phyloP scores from a whole-genome alignment of 2,797 vertebrate species.

The Esox masquinongy region DNA sequence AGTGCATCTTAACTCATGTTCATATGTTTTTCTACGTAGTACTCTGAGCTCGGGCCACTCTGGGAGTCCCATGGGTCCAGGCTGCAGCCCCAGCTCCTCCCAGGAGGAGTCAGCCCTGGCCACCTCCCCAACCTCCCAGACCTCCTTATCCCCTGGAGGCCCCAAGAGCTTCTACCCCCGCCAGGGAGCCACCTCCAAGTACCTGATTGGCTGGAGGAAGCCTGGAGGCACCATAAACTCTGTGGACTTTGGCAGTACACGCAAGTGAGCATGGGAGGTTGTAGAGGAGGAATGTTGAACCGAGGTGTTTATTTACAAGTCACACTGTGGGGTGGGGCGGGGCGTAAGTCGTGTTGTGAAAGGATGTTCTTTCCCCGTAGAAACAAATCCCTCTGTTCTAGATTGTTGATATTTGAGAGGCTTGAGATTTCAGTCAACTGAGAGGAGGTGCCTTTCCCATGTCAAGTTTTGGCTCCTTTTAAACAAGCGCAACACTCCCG shows the following conservation, averaged over 20 bases:
- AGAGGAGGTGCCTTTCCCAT: not conserved
- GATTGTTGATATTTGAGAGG: slow-evolving; percentile 25
- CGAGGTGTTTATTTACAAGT: not conserved
- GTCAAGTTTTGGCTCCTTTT: not conserved
- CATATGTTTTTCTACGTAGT: slow-evolving; percentile 62
- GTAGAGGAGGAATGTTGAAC: not conserved
- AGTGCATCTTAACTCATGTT: not conserved
- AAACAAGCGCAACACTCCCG: slow-evolving; percentile 47
- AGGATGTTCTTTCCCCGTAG: slow-evolving; percentile 16
- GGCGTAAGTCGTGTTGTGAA: slow-evolving; percentile 12
- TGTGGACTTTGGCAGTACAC: slow-evolving; percentile 93
- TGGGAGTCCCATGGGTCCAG: slow-evolving; percentile 84
- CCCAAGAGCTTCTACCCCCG: slow-evolving; percentile 95
- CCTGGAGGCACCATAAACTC: slow-evolving; percentile 96
- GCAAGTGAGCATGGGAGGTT: slow-evolving; percentile 83
- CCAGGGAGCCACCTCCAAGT: slow-evolving; percentile 96
- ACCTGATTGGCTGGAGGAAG: slow-evolving; percentile 98
- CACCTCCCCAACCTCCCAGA: slow-evolving; percentile 78
- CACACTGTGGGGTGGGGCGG: slow-evolving; percentile 7
- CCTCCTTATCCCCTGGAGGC: slow-evolving; percentile 82
- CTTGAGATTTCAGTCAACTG: not conserved
- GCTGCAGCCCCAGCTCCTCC: slow-evolving; percentile 81
- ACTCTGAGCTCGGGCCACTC: slow-evolving; percentile 89
- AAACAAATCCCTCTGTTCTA: slow-evolving; percentile 18
- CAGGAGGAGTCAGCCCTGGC: slow-evolving; percentile 82